These are phyloP conservation scores for Phalacrocorax brasilianus DNA, from an alignment of 2,113 vertebrate species.

Conservation along the genomic window DNA sequence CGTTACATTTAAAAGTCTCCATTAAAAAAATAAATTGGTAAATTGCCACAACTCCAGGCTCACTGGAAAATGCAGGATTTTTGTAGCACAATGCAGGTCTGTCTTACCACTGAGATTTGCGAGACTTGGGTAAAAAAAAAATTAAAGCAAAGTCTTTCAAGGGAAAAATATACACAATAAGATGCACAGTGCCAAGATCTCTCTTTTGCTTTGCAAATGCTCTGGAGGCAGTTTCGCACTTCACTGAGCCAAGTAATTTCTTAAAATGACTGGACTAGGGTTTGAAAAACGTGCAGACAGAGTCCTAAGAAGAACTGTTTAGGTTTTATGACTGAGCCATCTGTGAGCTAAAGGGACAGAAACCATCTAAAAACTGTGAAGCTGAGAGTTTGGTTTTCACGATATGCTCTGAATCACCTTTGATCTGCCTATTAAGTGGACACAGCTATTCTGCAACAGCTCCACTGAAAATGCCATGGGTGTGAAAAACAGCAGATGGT, in stretches of 20 bases:
- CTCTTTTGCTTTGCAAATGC: slow-evolving; percentile 1
- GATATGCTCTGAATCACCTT: neutral
- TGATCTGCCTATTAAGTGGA: neutral
- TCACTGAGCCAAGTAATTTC: slow-evolving; percentile 30
- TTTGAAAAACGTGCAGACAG: slow-evolving; percentile 42
- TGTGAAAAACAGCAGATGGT: slow-evolving; percentile 62
- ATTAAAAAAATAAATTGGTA: neutral
- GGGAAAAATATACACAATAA: slow-evolving; percentile 44
- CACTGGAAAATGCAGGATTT: neutral
- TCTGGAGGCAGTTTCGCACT: slow-evolving; percentile 29
- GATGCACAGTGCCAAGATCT: slow-evolving; percentile 7
- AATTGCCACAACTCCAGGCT: neutral
- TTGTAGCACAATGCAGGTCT: neutral
- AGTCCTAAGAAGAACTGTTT: slow-evolving; percentile 9
- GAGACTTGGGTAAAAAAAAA: neutral
- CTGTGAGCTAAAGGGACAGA: slow-evolving; percentile 3
- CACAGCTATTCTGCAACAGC: neutral
- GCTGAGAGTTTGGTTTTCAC: neutral
- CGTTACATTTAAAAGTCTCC: neutral
- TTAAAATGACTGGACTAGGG: slow-evolving; percentile 17
- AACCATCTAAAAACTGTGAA: neutral
- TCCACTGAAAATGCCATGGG: neutral
- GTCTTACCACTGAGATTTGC: neutral
- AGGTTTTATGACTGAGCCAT: slow-evolving; percentile 33
- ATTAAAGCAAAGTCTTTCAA: slow-evolving; percentile 3